Percentiles rank a stretch among this genome's conserved stretches.
phyloP scores from a whole-genome alignment of 1,140 invertebrate species.

The Achatina immaculata region DNA sequence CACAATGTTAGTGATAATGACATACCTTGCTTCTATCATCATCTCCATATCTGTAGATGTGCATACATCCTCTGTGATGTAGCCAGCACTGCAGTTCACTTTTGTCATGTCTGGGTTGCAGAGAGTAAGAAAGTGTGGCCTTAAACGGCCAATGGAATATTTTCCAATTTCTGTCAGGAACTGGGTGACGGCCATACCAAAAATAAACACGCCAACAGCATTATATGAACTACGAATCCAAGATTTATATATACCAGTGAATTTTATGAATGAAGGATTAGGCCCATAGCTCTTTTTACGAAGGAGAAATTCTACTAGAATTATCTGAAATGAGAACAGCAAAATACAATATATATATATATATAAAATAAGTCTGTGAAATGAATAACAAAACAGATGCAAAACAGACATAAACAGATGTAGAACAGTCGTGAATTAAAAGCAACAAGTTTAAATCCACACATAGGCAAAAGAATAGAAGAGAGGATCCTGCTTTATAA shows the following conservation, averaged over 20 bases:
- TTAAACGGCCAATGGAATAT: conserved; percentile 86
- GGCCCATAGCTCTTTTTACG: conserved; percentile 19
- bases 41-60: conserved; percentile 27
- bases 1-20: too few relatives aligned
- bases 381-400: too few relatives aligned
- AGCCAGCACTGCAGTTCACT: conserved; percentile 42
- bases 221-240: conserved; percentile 32
- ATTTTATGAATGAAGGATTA: background rate
- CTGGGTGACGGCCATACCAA: conserved; percentile 82
- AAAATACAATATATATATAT: too few relatives aligned
- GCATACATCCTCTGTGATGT: conserved; percentile 46
- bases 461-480: too few relatives aligned
- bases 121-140: conserved; percentile 88
- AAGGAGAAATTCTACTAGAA: conserved; percentile 49
- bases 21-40: conserved; percentile 49
- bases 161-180: conserved; percentile 90
- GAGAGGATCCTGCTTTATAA: too few relatives aligned
- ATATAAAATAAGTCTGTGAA: too few relatives aligned
- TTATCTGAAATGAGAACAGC: conserved; percentile 42
- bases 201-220: conserved; percentile 80
- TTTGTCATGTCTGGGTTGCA: conserved; percentile 66
- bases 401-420: too few relatives aligned
- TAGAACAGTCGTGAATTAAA: too few relatives aligned
- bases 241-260: background rate
- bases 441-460: too few relatives aligned